A percentile compares a stretch with the other conserved stretches of the same genome.
Conservation (phyloP, 2,888 invertebrate genomes). For the Ephialtes manifestator region DNA sequence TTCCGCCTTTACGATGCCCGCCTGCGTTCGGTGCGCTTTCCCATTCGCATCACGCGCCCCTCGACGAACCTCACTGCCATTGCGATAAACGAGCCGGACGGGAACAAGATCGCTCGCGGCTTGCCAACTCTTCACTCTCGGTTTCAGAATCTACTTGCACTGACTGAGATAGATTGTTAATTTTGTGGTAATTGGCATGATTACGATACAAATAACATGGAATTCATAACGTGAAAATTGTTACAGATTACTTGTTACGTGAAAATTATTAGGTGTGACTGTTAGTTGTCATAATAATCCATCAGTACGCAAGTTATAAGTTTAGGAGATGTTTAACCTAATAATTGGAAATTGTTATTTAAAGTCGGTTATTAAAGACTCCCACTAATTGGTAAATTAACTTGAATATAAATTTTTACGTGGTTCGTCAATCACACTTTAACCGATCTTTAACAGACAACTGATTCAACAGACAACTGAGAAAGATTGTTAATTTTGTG, state of each 20-base stretch:
- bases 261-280: background rate
- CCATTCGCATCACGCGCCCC: conserved; percentile 62
- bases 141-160: conserved; percentile 38
- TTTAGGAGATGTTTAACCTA: background rate
- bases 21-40: conserved; percentile 55
- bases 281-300: background rate
- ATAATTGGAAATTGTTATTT: background rate
- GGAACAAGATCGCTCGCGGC: conserved; percentile 32
- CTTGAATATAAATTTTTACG: background rate
- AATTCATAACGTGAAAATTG: background rate
- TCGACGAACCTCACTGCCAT: conserved; percentile 43
- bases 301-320: background rate
- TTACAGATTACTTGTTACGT: conserved; percentile 9
- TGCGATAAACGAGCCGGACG: conserved; percentile 55
- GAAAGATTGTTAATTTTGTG: conserved; percentile 4
- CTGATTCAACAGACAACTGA: too few relatives aligned
- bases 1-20: conserved; percentile 62
- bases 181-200: background rate
- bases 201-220: background rate
- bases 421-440: background rate
- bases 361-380: background rate
- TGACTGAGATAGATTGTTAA: background rate
- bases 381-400: background rate
- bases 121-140: conserved; percentile 53
- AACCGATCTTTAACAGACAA: too few relatives aligned